These are phyloP conservation scores for Mastacembelus armatus DNA, from an alignment of 2,797 vertebrate species.

Conservation along the genomic window DNA sequence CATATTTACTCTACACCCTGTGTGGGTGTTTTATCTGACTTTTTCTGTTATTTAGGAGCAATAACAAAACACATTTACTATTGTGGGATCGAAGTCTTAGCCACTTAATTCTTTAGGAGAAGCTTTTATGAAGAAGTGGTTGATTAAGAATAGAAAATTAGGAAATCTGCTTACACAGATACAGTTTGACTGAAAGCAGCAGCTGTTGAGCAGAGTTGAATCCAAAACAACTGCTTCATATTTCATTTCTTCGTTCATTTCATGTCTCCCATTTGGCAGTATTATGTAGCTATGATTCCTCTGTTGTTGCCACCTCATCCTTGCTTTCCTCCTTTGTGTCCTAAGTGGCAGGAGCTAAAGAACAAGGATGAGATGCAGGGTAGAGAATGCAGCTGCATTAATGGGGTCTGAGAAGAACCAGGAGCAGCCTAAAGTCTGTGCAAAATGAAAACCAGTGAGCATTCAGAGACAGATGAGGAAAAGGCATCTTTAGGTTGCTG, in stretches of 20 bases:
- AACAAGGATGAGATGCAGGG: not conserved
- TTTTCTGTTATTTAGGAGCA: constrained; percentile 12
- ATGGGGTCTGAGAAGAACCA: constrained; percentile 25
- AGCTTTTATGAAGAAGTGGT: no score
- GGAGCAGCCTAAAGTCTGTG: constrained; percentile 22
- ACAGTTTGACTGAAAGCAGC: not conserved
- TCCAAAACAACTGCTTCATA: not conserved
- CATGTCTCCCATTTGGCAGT: not conserved
- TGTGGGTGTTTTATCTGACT: not conserved
- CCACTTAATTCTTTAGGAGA: no score
- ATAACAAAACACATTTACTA: constrained; percentile 28
- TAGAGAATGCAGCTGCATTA: constrained; percentile 18
- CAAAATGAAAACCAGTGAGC: not conserved
- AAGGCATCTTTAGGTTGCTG: constrained; percentile 5
- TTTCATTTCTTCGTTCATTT: not conserved
- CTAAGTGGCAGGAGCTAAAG: not conserved
- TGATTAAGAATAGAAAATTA: not conserved
- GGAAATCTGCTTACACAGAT: not conserved
- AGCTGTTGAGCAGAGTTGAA: not conserved
- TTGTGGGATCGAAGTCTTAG: not conserved
- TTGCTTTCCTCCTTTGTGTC: constrained; percentile 1
- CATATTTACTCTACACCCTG: not conserved
- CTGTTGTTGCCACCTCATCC: not conserved
- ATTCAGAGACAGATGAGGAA: not conserved
- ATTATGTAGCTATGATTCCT: not conserved